phyloP scores from a whole-genome alignment of 1,140 invertebrate genomes.

The Papilio machaon region DNA sequence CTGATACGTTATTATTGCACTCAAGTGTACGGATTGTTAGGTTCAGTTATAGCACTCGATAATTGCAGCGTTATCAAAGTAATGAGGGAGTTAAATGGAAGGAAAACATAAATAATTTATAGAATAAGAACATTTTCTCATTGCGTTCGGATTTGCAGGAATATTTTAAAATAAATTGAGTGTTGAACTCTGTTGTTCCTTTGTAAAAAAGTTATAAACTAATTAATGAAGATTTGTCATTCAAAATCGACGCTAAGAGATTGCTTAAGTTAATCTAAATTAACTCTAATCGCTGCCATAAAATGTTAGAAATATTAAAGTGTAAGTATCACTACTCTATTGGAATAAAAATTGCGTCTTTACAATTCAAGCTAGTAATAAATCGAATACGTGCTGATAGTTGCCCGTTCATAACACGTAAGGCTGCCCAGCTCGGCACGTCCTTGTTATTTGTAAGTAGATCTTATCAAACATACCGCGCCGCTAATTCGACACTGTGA shows the following conservation, averaged over 20 bases:
- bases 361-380: background rate
- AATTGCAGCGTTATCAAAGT: constrained; percentile 24
- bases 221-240: background rate
- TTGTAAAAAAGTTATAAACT: background rate
- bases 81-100: constrained; percentile 14
- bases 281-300: background rate
- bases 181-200: background rate
- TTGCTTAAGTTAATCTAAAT: background rate
- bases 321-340: background rate
- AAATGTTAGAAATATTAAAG: background rate
- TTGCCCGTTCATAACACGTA: background rate
- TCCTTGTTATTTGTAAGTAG: constrained; percentile 39
- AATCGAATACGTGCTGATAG: constrained; percentile 10
- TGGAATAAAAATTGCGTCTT: background rate
- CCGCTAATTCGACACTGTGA: constrained; percentile 34
- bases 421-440: background rate
- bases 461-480: constrained; percentile 30
- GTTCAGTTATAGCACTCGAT: constrained; percentile 13
- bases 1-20: constrained; percentile 16
- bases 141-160: background rate
- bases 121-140: background rate
- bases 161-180: background rate
- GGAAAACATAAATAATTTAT: constrained; percentile 19
- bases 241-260: background rate
- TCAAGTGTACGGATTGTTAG: constrained; percentile 17